Evolutionary conservation across 2,113 vertebrate species (phyloP).

Genomic region (Pollachius pollachius): DNA sequence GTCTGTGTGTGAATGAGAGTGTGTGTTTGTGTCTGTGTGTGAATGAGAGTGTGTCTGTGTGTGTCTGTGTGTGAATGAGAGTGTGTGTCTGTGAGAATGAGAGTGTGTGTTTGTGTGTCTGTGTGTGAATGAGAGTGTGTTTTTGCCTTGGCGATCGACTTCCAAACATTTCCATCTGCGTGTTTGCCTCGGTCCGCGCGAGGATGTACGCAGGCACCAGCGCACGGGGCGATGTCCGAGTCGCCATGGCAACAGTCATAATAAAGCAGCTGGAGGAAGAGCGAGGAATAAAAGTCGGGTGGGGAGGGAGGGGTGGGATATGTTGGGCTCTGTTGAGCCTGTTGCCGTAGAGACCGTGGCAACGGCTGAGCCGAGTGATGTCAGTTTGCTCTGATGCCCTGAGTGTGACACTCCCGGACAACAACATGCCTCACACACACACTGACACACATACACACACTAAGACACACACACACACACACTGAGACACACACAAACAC

Average conservation of each 20-base stretch:
- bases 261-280: slow-evolving; percentile 46
- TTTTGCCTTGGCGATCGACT: not conserved
- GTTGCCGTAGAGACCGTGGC: slow-evolving; percentile 56
- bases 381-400: too few species aligned
- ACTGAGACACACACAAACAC: too few species aligned
- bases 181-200: not conserved
- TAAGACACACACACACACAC: too few species aligned
- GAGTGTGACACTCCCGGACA: too few species aligned
- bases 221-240: slow-evolving; percentile 16
- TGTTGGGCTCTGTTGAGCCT: slow-evolving; percentile 55
- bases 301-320: slow-evolving; percentile 24
- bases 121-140: not conserved
- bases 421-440: too few species aligned
- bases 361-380: not conserved
- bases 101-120: not conserved
- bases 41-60: not conserved
- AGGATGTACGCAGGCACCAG: not conserved
- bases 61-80: not conserved
- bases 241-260: slow-evolving; percentile 66
- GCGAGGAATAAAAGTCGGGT: slow-evolving; percentile 10
- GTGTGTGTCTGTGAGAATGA: not conserved
- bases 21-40: too few species aligned
- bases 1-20: too few species aligned
- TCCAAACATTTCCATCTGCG: not conserved
- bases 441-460: too few species aligned